Evolutionary conservation across 92 coral and sea anemone genomes (phyloP).

Genomic region (Bergia puertoricense): DNA sequence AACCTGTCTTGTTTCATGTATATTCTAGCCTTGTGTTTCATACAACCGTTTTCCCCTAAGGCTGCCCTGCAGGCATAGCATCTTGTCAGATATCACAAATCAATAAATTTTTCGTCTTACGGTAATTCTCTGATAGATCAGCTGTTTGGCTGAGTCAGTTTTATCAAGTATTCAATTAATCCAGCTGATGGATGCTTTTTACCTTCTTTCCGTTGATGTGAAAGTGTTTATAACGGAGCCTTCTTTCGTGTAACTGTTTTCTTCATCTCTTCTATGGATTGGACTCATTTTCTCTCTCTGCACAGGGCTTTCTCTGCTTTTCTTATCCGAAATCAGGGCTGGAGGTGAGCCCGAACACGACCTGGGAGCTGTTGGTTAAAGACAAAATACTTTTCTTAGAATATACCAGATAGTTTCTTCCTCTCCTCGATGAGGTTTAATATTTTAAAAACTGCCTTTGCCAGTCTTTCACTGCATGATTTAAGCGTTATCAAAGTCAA

Average conservation of each 20-base stretch:
- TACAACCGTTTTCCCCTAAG: neutral
- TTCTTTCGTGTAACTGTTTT: slow-evolving; percentile 18
- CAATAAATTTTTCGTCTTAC: neutral
- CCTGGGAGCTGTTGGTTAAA: slow-evolving; percentile 32
- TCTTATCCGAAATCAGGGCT: slow-evolving; percentile 42
- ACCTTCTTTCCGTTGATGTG: slow-evolving; percentile 57
- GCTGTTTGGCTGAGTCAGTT: neutral
- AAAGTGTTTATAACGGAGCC: slow-evolving; percentile 40
- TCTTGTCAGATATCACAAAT: neutral
- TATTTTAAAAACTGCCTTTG: neutral
- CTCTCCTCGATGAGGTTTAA: neutral
- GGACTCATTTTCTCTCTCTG: slow-evolving; percentile 10
- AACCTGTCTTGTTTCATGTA: slow-evolving; percentile 1
- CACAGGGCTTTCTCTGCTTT: slow-evolving; percentile 19
- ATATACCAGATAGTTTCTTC: neutral
- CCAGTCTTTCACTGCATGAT: neutral
- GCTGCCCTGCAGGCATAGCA: neutral
- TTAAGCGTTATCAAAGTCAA: neutral
- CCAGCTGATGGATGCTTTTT: slow-evolving; percentile 13
- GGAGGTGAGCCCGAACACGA: slow-evolving; percentile 30
- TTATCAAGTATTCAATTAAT: neutral
- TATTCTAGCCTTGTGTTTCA: neutral
- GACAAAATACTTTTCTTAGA: neutral
- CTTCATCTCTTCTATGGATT: slow-evolving; percentile 21
- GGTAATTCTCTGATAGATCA: neutral